phyloP scores from a whole-genome alignment of 1,140 invertebrate species.

The Macrobrachium nipponense region DNA sequence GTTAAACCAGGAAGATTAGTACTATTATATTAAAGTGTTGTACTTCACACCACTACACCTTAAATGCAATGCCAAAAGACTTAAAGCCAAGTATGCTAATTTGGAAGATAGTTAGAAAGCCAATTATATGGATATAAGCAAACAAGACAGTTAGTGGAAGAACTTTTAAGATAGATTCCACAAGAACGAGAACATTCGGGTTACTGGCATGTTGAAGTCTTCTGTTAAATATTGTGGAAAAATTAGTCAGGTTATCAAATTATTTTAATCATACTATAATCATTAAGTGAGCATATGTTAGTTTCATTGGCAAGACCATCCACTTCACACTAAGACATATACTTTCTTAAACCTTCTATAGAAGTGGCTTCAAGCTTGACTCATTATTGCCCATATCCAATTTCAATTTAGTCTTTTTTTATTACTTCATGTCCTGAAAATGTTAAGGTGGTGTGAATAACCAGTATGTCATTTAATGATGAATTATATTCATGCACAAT shows the following conservation, averaged over 20 bases:
- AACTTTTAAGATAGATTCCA: slow-evolving; percentile 34
- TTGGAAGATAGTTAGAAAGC: no score
- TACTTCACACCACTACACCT: no score
- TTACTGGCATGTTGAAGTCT: background rate
- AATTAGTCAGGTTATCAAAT: no score
- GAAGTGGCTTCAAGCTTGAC: slow-evolving; percentile 27
- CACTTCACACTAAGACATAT: background rate
- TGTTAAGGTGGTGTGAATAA: background rate
- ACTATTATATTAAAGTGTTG: no score
- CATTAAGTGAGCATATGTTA: no score
- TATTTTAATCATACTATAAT: no score
- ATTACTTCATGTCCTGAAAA: slow-evolving; percentile 41
- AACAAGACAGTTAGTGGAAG: slow-evolving; percentile 44
- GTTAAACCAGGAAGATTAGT: no score
- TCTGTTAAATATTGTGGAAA: background rate
- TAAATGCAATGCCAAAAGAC: no score
- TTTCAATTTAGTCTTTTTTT: slow-evolving; percentile 25
- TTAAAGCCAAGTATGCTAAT: no score
- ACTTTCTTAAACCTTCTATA: slow-evolving; percentile 26
- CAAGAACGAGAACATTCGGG: slow-evolving; percentile 16
- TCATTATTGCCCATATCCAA: slow-evolving; percentile 17
- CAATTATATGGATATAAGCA: no score
- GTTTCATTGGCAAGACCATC: background rate
- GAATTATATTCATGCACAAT: no score
- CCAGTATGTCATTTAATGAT: no score